Evolutionary conservation across 2,888 invertebrate genomes (phyloP).

Genomic region (Chirona hameri): DNA sequence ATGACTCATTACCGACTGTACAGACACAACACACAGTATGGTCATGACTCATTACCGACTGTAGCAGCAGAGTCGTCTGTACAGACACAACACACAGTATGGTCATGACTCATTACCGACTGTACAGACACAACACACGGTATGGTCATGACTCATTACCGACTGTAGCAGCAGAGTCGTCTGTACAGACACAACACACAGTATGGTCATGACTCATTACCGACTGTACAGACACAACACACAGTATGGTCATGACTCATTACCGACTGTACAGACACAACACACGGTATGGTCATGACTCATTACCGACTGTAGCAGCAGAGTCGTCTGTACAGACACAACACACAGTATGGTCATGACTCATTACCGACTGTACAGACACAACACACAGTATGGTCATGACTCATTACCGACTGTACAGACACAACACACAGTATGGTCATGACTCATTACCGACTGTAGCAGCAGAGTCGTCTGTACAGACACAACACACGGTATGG

Average conservation of each 20-base stretch:
- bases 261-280: not conserved
- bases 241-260: not conserved
- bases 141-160: not conserved
- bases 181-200: not conserved
- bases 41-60: not conserved
- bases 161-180: slow-evolving; percentile 24
- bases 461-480: slow-evolving; percentile 1
- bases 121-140: not conserved
- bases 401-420: not conserved
- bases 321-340: not conserved
- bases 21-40: no score
- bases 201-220: not conserved
- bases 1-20: not conserved
- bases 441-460: not conserved
- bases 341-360: not conserved
- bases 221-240: not conserved
- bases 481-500: no score
- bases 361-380: not conserved
- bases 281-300: not conserved
- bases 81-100: no score
- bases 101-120: not conserved
- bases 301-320: not conserved
- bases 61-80: slow-evolving; percentile 5
- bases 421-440: not conserved
- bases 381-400: not conserved